These are phyloP conservation scores for Thryonomys swinderianus DNA, from an alignment of 2,113 vertebrate genomes.

Conservation along the genomic window DNA sequence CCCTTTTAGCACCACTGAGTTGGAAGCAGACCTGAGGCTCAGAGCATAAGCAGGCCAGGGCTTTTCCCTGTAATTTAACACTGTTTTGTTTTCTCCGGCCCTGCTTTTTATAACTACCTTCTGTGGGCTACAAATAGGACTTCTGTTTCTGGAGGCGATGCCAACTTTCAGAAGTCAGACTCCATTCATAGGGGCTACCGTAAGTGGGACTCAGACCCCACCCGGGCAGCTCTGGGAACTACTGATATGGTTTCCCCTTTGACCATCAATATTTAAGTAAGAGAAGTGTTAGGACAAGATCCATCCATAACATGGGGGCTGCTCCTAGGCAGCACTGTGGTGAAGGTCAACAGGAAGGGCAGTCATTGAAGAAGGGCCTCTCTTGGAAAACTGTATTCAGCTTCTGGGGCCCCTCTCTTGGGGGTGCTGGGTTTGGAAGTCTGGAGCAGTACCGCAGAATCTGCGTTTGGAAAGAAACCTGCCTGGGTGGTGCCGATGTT, in stretches of 20 bases:
- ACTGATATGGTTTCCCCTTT: background rate
- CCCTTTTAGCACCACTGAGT: background rate
- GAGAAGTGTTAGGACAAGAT: background rate
- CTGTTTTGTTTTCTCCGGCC: background rate
- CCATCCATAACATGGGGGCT: rapidly evolving
- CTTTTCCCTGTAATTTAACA: background rate
- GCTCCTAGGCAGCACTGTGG: rapidly evolving
- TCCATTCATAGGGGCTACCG: background rate
- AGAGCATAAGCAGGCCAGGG: background rate
- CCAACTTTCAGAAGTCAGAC: background rate
- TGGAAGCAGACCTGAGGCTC: background rate
- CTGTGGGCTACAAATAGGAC: background rate
- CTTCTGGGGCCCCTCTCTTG: background rate
- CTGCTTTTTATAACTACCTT: conserved; percentile 14
- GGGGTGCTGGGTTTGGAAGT: background rate
- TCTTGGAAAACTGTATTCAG: background rate
- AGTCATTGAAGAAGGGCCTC: too few relatives aligned
- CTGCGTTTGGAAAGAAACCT: background rate
- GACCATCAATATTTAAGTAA: background rate
- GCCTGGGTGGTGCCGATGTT: background rate
- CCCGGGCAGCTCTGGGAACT: background rate
- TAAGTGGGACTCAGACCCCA: background rate
- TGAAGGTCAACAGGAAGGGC: rapidly evolving
- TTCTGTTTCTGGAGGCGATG: background rate
- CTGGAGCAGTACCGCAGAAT: background rate